Evolutionary conservation across 2,888 invertebrate genomes (phyloP), one percentile per base, ranked within the genome.

Genomic region (Cistogaster globosa): DNA sequence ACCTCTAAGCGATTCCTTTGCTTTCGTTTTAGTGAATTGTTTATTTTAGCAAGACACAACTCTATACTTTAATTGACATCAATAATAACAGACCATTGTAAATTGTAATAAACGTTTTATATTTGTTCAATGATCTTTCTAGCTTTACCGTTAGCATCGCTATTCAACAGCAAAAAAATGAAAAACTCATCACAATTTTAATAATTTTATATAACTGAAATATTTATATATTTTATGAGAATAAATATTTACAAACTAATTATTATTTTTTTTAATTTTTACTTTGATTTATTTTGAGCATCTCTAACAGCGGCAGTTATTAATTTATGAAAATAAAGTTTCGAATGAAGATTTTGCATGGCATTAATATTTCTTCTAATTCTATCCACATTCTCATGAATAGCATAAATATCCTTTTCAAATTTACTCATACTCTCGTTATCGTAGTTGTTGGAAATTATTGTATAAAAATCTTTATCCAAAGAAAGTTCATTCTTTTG

Each of bases 301-400:
- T 72, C 65, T 42, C 65, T 18, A 45, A 55, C 2, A 45, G 60
- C 71, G 14, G 48, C 32, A 36, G 68, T 57, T 12, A 81, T 20
- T 11, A 82, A 51, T 16, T 67, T 68, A 45, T 82, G 62, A n/a
- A 78, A 62, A 53, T 78, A 74, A 0, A 77, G 22, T 32, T 69
- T 67, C 7, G 77, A 48, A 2, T 51, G 68, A 0, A 82, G 12
- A 16, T 36, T 58, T 58, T 84, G 69, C 58, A 84, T 62, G 22
- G 18, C 57, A 14, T 74, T 26, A 5, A 81, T 58, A 45, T 55
- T 48, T 14, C 51, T 65, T 12, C 74, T 74, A n/a, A 82, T 63
- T 58, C 22, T 36, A 9, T 82, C 63, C 1, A 78, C 11, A 58
- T 69, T 53, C 1, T 68, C 53, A 0, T 53, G 74, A 0, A 65